Evolutionary conservation across 1,140 invertebrate genomes (phyloP).

Genomic region (Aphis gossypii): DNA sequence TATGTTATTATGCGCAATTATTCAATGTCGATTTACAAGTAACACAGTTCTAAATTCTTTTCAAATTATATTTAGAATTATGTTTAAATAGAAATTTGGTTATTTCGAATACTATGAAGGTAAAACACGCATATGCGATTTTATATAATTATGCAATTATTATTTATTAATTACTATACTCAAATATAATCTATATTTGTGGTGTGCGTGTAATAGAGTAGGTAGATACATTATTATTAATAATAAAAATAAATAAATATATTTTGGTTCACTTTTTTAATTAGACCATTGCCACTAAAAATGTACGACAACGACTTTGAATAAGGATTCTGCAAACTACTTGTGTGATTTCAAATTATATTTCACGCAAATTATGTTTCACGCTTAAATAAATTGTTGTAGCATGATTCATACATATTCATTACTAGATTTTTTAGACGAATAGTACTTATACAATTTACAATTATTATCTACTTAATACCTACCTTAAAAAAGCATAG

Average conservation of each 20-base stretch:
- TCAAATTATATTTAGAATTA: neutral
- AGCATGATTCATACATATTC: neutral
- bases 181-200: too few species aligned
- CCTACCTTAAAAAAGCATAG: neutral
- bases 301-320: neutral
- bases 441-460: neutral
- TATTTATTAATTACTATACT: neutral
- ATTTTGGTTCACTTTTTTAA: neutral
- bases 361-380: too few species aligned
- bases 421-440: neutral
- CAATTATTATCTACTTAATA: neutral
- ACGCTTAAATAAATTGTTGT: neutral
- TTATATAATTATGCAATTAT: neutral
- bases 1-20: neutral
- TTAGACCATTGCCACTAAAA: neutral
- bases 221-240: neutral
- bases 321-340: neutral
- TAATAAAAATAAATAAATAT: neutral
- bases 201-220: neutral
- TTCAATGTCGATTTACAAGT: neutral
- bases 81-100: neutral
- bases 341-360: neutral
- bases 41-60: neutral
- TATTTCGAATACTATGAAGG: neutral
- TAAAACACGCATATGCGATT: neutral